Conservation (phyloP, 2,888 invertebrate genomes). For the Coenonympha arcania region DNA sequence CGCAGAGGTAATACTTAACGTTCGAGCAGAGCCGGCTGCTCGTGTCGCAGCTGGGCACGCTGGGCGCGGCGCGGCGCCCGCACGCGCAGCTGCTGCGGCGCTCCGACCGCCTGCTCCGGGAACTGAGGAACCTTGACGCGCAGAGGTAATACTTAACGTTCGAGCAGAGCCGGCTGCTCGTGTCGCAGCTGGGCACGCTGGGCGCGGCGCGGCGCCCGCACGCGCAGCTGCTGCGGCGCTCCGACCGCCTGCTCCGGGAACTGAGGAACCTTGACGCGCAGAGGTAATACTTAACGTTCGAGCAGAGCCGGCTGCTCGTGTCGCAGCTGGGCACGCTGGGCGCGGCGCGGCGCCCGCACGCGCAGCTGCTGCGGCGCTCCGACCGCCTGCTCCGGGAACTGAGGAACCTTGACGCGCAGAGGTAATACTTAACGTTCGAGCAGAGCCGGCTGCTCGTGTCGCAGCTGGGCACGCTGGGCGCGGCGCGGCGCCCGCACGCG, state of each 20-base stretch:
- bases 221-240: constrained; percentile 88
- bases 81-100: constrained; percentile 90
- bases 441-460: constrained; percentile 91
- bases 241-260: constrained; percentile 91
- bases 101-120: constrained; percentile 90
- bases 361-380: constrained; percentile 89
- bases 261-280: constrained; percentile 92
- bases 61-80: constrained; percentile 90
- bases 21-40: constrained; percentile 90
- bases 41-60: constrained; percentile 92
- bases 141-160: too few species aligned
- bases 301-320: constrained; percentile 89
- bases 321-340: constrained; percentile 92
- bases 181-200: constrained; percentile 91
- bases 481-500: constrained; percentile 88
- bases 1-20: too few species aligned
- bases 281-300: too few species aligned
- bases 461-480: constrained; percentile 91
- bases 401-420: constrained; percentile 92
- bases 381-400: constrained; percentile 92
- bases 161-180: constrained; percentile 89
- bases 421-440: too few species aligned
- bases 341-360: constrained; percentile 88
- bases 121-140: constrained; percentile 92
- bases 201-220: constrained; percentile 91